These are phyloP conservation scores for Frankliniella intonsa DNA, from an alignment of 2,888 invertebrate species.

Conservation along the genomic window DNA sequence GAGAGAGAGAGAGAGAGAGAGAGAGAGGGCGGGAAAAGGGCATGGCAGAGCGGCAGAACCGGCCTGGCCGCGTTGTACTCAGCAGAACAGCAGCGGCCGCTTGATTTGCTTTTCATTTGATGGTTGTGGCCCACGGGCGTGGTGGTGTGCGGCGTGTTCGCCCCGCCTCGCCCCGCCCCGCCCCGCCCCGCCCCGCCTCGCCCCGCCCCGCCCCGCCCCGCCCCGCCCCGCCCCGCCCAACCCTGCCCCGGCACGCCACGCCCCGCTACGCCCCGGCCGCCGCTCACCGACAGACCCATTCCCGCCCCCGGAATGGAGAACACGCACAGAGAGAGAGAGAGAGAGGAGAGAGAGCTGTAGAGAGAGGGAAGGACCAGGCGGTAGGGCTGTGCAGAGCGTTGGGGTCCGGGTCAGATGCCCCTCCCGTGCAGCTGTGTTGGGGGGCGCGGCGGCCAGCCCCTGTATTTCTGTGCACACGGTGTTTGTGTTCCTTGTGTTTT, in stretches of 20 bases:
- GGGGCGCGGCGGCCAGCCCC: no score
- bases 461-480: no score
- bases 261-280: neutral
- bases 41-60: neutral
- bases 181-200: neutral
- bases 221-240: neutral
- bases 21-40: neutral
- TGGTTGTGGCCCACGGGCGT: neutral
- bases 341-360: no score
- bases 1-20: neutral
- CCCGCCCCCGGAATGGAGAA: no score
- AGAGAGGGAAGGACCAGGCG: no score
- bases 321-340: no score
- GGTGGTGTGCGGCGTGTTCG: neutral
- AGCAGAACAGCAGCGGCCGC: neutral
- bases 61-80: neutral
- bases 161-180: neutral
- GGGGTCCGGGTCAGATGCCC: no score
- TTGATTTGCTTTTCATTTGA: conserved; percentile 25
- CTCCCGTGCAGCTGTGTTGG: no score
- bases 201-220: neutral
- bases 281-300: no score
- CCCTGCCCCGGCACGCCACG: neutral
- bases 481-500: no score
- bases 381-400: no score